A percentile compares a stretch with the other conserved stretches of the same genome.
Evolutionary conservation across 1,140 invertebrate genomes (phyloP).

Genomic region (Drosophila prosaltans): DNA sequence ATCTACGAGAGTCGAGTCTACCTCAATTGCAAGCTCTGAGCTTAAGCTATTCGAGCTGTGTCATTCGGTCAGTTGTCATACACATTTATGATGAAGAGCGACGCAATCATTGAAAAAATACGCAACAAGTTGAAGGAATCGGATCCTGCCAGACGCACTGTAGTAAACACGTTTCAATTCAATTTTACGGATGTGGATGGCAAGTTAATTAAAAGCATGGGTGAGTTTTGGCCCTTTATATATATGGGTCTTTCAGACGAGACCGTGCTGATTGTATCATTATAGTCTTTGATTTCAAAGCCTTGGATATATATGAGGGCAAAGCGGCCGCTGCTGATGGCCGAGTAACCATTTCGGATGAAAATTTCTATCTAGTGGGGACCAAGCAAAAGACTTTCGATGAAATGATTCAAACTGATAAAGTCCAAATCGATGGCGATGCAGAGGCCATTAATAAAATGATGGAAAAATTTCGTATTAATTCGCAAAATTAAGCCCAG

Average conservation of each 20-base stretch:
- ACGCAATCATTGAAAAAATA: constrained; percentile 79
- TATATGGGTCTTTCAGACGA: neutral
- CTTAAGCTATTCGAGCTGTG: constrained; percentile 61
- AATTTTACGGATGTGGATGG: constrained; percentile 78
- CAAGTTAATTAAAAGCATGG: constrained; percentile 76
- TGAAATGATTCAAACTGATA: constrained; percentile 61
- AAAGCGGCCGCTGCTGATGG: constrained; percentile 58
- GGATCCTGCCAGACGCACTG: constrained; percentile 68
- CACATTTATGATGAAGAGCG: constrained; percentile 70
- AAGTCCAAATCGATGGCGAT: constrained; percentile 69
- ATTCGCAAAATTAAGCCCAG: constrained; percentile 41
- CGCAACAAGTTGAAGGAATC: constrained; percentile 77
- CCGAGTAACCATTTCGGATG: constrained; percentile 70
- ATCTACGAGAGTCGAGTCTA: constrained; percentile 49
- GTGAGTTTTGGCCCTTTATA: constrained; percentile 42
- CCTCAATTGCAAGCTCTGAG: constrained; percentile 54
- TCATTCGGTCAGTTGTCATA: constrained; percentile 37
- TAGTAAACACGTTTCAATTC: constrained; percentile 78
- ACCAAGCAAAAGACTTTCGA: constrained; percentile 73
- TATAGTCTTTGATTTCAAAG: constrained; percentile 82
- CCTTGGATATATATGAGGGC: constrained; percentile 76
- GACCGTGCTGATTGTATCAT: constrained; percentile 48
- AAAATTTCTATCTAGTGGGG: constrained; percentile 75
- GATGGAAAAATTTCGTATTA: constrained; percentile 75
- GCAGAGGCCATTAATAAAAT: constrained; percentile 73